Evolutionary conservation across 2,888 invertebrate species (phyloP), one percentile per base, ranked within the genome.

Genomic region (Aricia artaxerxes): DNA sequence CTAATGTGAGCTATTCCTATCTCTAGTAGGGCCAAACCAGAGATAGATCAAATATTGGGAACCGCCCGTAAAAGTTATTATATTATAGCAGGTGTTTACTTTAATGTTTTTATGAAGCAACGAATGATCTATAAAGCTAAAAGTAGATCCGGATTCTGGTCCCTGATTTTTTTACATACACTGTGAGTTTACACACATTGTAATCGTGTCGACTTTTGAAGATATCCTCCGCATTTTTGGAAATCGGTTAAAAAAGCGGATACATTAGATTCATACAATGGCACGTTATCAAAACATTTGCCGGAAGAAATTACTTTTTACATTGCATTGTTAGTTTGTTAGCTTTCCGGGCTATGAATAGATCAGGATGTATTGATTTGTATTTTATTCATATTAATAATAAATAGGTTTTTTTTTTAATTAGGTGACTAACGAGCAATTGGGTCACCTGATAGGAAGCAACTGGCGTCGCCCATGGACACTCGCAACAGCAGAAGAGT

Each of bases 261-360:
- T 24, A 76, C 76, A 76, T 76, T 76, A 76, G 35, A 57, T 76
- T 57, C 57, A 9, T 35, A 76, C 76, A 76, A 76, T 76, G 53
- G 76, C 31, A 4, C 13, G 57, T 57, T 57, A 57, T 57, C 57
- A 57, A 57, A 35, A 13, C 76, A 5, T 35, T 57, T 53, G 7
- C 76, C 76, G 57, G 76, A 76, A 57, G 76, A 57, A 57, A 57
- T 57, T 76, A 76, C 53, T 57, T 76, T 31, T 76, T 31, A 76
- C 76, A 53, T 76, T 53, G 16, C 31, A 31, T 44, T 49, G 31
- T 35, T 53, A 57, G 16, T 13, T 76, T 76, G 31, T 16, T 53
- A 38, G 57, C 57, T 76, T 76, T 76, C 35, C 35, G 53, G 76
- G 7, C 35, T 31, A 49, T 76, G 57, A 53, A 53, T 53, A 53